Evolutionary conservation across 2,113 vertebrate genomes (phyloP).

Genomic region (Stigmatopora argus): DNA sequence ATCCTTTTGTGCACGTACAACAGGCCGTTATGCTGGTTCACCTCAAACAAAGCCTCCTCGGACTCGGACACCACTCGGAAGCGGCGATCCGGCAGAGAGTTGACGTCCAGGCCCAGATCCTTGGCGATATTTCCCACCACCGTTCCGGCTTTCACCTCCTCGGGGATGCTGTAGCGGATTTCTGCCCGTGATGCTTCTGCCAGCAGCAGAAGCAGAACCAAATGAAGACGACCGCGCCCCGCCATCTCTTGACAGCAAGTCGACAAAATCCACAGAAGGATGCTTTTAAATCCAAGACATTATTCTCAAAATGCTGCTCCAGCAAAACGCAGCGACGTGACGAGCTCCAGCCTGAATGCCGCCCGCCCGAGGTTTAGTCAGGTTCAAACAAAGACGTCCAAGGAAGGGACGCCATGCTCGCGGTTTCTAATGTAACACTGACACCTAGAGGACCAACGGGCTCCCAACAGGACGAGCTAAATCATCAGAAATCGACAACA

Average conservation of each 20-base stretch:
- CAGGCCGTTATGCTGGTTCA: conserved; percentile 62
- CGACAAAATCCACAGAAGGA: too few species aligned
- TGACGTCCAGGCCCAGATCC: conserved; percentile 63
- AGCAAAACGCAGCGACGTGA: background rate
- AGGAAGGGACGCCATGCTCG: conserved; percentile 13
- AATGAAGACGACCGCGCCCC: conserved; percentile 16
- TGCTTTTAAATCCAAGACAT: background rate
- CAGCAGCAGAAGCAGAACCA: conserved; percentile 22
- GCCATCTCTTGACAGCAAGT: conserved; percentile 20
- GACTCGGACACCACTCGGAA: conserved; percentile 55
- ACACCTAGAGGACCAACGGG: conserved; percentile 2
- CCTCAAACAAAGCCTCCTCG: conserved; percentile 56
- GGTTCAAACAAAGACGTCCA: background rate
- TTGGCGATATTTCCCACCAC: conserved; percentile 66
- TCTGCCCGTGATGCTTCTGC: conserved; percentile 32
- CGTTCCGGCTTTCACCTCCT: conserved; percentile 64
- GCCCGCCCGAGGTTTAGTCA: background rate
- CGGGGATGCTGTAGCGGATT: conserved; percentile 56
- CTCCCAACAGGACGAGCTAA: background rate
- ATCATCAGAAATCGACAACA: background rate
- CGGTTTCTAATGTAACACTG: conserved; percentile 12
- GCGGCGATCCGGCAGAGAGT: conserved; percentile 39
- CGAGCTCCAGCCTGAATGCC: background rate
- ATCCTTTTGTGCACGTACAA: conserved; percentile 61
- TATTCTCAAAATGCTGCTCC: background rate